Evolutionary conservation across 2,113 vertebrate genomes (phyloP), one percentile per base, ranked within the genome.

Genomic region (Nycticorax nycticorax): DNA sequence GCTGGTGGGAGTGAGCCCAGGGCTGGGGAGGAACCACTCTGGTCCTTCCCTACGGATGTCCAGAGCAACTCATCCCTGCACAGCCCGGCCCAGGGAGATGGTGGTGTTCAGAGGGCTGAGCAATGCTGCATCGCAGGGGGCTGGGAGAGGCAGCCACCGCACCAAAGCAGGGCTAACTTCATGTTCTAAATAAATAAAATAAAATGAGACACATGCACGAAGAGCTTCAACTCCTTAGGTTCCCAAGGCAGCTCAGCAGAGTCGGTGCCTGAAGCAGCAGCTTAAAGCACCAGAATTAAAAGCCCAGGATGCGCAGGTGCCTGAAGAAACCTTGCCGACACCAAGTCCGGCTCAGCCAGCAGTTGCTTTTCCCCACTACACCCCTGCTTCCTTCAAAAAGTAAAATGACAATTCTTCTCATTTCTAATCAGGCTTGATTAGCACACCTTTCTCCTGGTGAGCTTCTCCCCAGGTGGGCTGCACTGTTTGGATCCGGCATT

Each of bases 21-120:
- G 33, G 33, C 12, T 2, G 3, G 9, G 39, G 47, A 75, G 84
- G 53, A 89, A 5, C 81, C 35, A 1, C 1, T 3, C 39, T 23
- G 73, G 20, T n/a, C 39, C 68, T 73, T 83, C 53, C 16, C 17
- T 14, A 0, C 18, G 3, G 3, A 14, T 1, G 52, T 16, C 41
- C 3, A 0, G n/a, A 57, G 43, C 0, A 0, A 57, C 47, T 50
- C 24, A 26, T 10, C 32, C n/a, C 63, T 33, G 14, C 32, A 12
- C 23, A 33, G 47, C 45, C 45, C 37, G 4, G 21, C 26, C 53
- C 64, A 27, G 26, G 71, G 63, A 35, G 33, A n/a, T 0, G 2
- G 11, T 15, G 41, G 15, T 53, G 37, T 24, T 57, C 68, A 32
- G 50, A 45, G 27, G 4, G 37, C 14, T 16, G 68, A 23, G 27